Evolutionary conservation across 2,888 invertebrate species (phyloP), one percentile per base, ranked within the genome.

Genomic region (Morpho achilles): DNA sequence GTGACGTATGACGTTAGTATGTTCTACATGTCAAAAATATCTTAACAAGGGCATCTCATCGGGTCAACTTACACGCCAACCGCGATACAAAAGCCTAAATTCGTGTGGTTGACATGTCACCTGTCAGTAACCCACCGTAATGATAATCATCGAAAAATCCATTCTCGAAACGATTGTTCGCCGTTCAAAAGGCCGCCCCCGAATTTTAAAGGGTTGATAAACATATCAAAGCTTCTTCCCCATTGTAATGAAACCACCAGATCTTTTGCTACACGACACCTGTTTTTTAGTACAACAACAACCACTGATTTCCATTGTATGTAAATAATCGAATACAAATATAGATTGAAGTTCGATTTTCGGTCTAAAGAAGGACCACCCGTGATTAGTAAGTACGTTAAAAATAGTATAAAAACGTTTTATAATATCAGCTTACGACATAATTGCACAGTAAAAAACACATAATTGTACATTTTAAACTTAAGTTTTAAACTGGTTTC

Each of bases 41-140:
- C 65, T 70, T 68, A 71, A 75, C 72, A 73, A 74, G 67, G 61
- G 56, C 65, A 79, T 82, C 80, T 81, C 81, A 84, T 83, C 82
- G 76, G 78, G 76, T 84, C 83, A 80, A 75, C 80, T 86, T 75
- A 74, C 75, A 61, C 63, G 64, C 67, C 63, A 65, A 70, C 77
- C 71, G 67, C 73, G 66, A 66, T 69, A 73, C 75, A 68, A 78
- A 75, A 74, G 59, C 56, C 58, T 9, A 54, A 59, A 60, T 85
- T 85, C 81, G 84, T 68, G 69, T 64, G 75, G 79, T 77, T 87
- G 89, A 89, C 89, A 85, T 87, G n/a, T 87, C 83, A 88, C 89
- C 88, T 89, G 90, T 86, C 88, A 82, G 75, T 86, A 85, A 89
- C 86, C 87, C 70, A 72, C 72, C 73, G 78, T 77, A 73, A 80